phyloP scores from a whole-genome alignment of 2,888 invertebrate genomes.

The Tineola bisselliella region DNA sequence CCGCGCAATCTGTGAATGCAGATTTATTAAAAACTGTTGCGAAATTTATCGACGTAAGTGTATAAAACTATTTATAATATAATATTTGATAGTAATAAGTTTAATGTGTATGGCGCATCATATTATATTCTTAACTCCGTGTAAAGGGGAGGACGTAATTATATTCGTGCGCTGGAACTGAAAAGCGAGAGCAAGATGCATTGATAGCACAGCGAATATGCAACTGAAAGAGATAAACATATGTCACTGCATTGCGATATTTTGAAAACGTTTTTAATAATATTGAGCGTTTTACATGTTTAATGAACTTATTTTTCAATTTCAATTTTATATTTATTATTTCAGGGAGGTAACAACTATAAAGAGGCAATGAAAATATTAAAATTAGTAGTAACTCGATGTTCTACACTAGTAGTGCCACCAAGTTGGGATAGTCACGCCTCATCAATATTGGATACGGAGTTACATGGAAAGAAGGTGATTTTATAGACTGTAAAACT shows the following conservation, averaged over 20 bases:
- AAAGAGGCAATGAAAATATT: slow-evolving; percentile 96
- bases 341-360: slow-evolving; percentile 83
- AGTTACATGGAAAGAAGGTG: slow-evolving; percentile 84
- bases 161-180: neutral
- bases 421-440: slow-evolving; percentile 70
- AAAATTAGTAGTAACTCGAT: slow-evolving; percentile 93
- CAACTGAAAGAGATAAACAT: neutral
- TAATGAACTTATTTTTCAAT: no score
- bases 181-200: neutral
- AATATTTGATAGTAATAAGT: neutral
- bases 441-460: slow-evolving; percentile 84
- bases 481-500: neutral
- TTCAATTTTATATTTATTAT: neutral
- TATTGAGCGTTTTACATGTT: no score
- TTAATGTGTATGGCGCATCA: slow-evolving; percentile 10
- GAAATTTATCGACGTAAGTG: slow-evolving; percentile 88
- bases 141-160: neutral
- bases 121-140: neutral
- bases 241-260: no score
- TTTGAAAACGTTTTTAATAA: no score
- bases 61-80: neutral
- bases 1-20: slow-evolving; percentile 89
- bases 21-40: slow-evolving; percentile 93
- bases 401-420: slow-evolving; percentile 91
- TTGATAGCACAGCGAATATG: neutral